Conservation (phyloP, 2,113 vertebrate species). For the Canis aureus region DNA sequence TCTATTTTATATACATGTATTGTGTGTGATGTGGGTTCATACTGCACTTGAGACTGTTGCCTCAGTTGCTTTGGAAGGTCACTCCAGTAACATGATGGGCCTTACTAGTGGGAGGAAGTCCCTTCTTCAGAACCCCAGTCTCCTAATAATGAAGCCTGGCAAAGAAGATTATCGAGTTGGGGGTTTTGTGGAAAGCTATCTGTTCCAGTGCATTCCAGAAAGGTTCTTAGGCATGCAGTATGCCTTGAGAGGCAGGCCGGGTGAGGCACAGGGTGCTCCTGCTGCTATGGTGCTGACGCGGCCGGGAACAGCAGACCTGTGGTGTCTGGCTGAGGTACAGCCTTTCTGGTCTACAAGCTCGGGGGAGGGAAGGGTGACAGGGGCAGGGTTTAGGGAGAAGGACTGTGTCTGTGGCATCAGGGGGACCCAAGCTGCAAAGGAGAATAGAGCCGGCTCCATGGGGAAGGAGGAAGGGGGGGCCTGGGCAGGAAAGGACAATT, state of each 20-base stretch:
- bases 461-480: background rate
- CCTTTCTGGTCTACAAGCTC: background rate
- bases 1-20: background rate
- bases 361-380: fast-evolving
- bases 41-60: background rate
- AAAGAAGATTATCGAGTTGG: background rate
- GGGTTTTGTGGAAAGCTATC: background rate
- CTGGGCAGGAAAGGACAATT: background rate
- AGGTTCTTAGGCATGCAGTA: background rate
- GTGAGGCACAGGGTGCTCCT: background rate
- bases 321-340: background rate
- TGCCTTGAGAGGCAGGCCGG: background rate
- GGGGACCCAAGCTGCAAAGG: background rate
- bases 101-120: too few relatives aligned
- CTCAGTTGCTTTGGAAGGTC: background rate
- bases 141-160: background rate
- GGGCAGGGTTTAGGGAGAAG: too few relatives aligned
- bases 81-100: fast-evolving
- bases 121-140: background rate
- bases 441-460: background rate
- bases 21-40: background rate
- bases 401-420: background rate
- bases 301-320: background rate
- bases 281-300: background rate
- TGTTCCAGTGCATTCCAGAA: background rate